phyloP scores from a whole-genome alignment of 2,888 invertebrate species.

The Frankliniella intonsa region DNA sequence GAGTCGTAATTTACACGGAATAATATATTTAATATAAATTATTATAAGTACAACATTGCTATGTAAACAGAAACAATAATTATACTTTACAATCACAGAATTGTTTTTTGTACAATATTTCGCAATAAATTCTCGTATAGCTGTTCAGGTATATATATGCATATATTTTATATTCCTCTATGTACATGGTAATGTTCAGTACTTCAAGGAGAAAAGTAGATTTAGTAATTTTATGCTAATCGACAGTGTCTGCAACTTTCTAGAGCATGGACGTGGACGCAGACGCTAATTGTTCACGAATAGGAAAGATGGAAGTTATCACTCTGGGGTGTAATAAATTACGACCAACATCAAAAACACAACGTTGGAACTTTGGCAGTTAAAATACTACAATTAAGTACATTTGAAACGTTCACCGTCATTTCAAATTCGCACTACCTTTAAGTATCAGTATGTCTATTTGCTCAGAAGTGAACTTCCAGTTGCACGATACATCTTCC shows the following conservation, averaged over 20 bases:
- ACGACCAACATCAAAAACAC: background rate
- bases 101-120: conserved; percentile 11
- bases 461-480: background rate
- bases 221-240: background rate
- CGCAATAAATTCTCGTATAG: conserved; percentile 13
- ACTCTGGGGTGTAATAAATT: background rate
- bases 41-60: conserved; percentile 21
- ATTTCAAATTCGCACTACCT: background rate
- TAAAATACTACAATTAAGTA: conserved; percentile 9
- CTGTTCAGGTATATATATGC: conserved; percentile 6
- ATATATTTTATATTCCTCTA: background rate
- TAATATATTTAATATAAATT: conserved; percentile 26
- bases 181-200: conserved; percentile 18
- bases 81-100: conserved; percentile 27
- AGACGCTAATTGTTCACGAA: background rate
- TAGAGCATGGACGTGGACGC: background rate
- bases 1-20: conserved; percentile 9
- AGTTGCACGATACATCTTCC: background rate
- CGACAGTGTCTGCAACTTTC: background rate
- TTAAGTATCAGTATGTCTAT: background rate
- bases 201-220: background rate
- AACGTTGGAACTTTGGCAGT: conserved; percentile 20
- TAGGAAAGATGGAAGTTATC: background rate
- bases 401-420: background rate
- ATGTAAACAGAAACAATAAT: conserved; percentile 27